Conservation (phyloP, 1,140 invertebrate genomes). For the Helicoverpa armigera region DNA sequence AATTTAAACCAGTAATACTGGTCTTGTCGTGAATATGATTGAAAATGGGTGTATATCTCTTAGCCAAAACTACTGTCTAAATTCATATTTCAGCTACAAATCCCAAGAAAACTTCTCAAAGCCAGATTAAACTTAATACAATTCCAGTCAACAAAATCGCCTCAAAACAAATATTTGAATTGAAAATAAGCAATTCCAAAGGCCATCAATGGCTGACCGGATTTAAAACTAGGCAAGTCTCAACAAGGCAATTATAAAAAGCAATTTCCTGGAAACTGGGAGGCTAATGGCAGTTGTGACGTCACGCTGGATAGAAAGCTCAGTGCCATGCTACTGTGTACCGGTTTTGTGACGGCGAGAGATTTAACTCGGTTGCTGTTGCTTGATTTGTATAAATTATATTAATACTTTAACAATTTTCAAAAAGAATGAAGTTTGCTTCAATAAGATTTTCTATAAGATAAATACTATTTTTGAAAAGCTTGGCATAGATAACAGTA, state of each 20-base stretch:
- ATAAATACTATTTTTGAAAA: no score
- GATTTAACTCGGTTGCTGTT: neutral
- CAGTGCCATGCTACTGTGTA: neutral
- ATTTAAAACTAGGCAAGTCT: conserved; percentile 3
- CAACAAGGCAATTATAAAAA: conserved; percentile 41
- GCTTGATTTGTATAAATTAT: no score
- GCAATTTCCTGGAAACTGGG: conserved; percentile 37
- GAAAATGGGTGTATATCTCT: no score
- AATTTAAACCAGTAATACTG: no score
- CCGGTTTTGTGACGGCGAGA: neutral
- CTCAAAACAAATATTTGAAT: neutral
- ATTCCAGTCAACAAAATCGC: neutral
- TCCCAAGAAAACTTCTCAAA: no score
- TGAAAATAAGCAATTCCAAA: neutral
- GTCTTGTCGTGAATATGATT: no score
- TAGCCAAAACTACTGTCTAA: no score
- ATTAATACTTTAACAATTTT: no score
- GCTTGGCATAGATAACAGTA: no score
- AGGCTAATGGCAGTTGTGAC: conserved; percentile 1
- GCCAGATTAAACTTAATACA: neutral
- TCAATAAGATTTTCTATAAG: no score
- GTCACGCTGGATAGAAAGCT: conserved; percentile 17
- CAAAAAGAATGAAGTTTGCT: no score
- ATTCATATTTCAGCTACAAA: no score
- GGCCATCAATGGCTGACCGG: neutral